Evolutionary conservation across 2,888 invertebrate genomes (phyloP).

Genomic region (Thymelicus acteon): DNA sequence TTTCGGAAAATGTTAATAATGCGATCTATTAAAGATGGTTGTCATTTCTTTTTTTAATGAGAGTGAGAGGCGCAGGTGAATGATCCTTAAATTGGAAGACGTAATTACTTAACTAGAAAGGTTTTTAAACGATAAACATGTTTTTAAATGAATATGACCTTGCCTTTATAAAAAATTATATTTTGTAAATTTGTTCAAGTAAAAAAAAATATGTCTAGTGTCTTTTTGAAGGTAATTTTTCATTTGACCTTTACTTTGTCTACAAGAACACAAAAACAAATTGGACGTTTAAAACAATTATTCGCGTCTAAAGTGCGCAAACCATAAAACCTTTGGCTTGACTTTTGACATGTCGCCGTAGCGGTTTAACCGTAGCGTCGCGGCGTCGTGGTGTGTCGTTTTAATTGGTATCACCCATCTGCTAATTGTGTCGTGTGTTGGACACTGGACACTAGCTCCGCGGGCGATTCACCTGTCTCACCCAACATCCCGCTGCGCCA

Average conservation of each 20-base stretch:
- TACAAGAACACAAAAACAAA: not conserved
- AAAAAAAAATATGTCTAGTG: too few relatives aligned
- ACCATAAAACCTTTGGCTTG: not conserved
- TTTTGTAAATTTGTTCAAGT: too few relatives aligned
- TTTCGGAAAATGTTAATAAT: not conserved
- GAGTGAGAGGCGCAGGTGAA: not conserved
- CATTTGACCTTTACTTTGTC: too few relatives aligned
- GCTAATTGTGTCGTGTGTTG: constrained; percentile 65
- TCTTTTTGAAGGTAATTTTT: too few relatives aligned
- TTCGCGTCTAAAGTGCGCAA: not conserved
- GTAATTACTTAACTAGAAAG: too few relatives aligned
- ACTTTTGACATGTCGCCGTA: constrained; percentile 9
- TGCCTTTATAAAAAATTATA: too few relatives aligned
- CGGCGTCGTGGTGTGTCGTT: constrained; percentile 46
- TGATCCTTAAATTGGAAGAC: too few relatives aligned
- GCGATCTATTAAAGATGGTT: not conserved
- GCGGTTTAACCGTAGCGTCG: constrained; percentile 18
- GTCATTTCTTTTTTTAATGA: not conserved
- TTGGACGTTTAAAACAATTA: not conserved
- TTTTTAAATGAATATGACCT: too few relatives aligned
- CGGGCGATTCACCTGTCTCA: constrained; percentile 64
- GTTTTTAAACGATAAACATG: too few relatives aligned
- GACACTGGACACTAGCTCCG: constrained; percentile 53
- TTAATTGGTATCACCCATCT: constrained; percentile 69
- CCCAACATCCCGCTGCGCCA: constrained; percentile 49